phyloP scores from a whole-genome alignment of 2,113 vertebrate genomes.

The Osmerus eperlanus region DNA sequence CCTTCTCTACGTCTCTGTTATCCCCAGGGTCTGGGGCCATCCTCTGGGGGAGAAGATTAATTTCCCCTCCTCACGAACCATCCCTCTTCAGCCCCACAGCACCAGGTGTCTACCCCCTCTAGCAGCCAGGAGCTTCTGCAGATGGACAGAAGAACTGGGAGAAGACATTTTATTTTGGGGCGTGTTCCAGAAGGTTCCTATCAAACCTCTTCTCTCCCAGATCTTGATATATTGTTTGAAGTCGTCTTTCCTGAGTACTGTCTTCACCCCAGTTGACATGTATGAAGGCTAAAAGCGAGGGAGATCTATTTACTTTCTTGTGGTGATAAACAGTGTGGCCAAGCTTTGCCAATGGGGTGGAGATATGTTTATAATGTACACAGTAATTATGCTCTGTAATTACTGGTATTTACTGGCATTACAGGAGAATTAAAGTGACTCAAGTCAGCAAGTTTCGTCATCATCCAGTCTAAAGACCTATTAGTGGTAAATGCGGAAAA shows the following conservation, averaged over 20 bases:
- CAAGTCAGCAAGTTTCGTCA: conserved; percentile 34
- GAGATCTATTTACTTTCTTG: conserved; percentile 31
- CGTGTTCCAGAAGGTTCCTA: conserved; percentile 15
- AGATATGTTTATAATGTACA: conserved; percentile 32
- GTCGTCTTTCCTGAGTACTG: too few relatives aligned
- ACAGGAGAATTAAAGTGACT: conserved; percentile 26
- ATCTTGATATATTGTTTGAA: conserved; percentile 7
- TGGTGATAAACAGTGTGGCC: conserved; percentile 12
- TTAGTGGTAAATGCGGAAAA: conserved; percentile 12
- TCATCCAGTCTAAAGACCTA: conserved; percentile 4
- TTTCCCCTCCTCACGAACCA: too few relatives aligned
- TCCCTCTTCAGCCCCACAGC: conserved; percentile 31
- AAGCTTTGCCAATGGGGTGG: conserved; percentile 30
- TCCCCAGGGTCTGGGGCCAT: too few relatives aligned
- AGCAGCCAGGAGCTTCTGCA: conserved; percentile 25
- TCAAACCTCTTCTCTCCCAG: conserved; percentile 13
- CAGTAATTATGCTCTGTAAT: conserved; percentile 55
- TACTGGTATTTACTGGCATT: conserved; percentile 28
- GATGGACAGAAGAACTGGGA: conserved; percentile 16
- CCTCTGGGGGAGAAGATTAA: too few relatives aligned
- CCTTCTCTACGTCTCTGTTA: too few relatives aligned
- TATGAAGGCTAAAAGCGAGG: neutral
- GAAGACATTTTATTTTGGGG: neutral
- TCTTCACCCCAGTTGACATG: neutral
- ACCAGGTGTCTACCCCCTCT: conserved; percentile 43